These are phyloP conservation scores for Adelosebastes latens DNA, from an alignment of 2,797 vertebrate species.

Conservation along the genomic window DNA sequence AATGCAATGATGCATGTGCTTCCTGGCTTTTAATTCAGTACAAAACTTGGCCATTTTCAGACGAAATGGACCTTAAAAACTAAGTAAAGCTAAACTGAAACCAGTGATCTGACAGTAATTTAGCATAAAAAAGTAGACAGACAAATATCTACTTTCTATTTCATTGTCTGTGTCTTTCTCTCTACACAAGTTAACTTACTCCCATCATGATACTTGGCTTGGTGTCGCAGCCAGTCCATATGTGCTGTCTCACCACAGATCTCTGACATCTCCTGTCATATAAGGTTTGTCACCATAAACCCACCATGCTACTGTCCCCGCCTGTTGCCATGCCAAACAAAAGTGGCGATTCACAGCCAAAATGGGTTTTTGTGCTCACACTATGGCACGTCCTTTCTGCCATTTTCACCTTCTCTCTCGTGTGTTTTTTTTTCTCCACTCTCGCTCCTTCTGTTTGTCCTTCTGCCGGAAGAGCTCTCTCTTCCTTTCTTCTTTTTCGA, in stretches of 20 bases:
- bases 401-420: slow-evolving; percentile 37
- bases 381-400: slow-evolving; percentile 34
- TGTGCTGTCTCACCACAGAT: slow-evolving; percentile 42
- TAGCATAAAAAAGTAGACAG: background rate
- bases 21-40: background rate
- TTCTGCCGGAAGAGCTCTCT: slow-evolving; percentile 19
- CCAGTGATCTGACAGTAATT: background rate
- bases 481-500: background rate
- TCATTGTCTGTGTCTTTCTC: background rate
- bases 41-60: background rate
- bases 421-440: background rate
- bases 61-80: background rate
- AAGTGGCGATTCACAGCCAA: slow-evolving; percentile 35
- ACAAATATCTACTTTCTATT: background rate
- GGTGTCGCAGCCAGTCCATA: slow-evolving; percentile 27
- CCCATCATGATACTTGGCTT: slow-evolving; percentile 15
- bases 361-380: slow-evolving; percentile 25
- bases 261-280: slow-evolving; percentile 52
- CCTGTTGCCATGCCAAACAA: slow-evolving; percentile 45
- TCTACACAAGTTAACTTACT: background rate
- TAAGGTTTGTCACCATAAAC: slow-evolving; percentile 44
- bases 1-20: background rate
- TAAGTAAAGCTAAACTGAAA: background rate
- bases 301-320: slow-evolving; percentile 13
- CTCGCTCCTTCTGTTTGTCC: slow-evolving; percentile 38